Conservation (phyloP, 2,797 vertebrate species). For the Pipistrellus nathusii region DNA sequence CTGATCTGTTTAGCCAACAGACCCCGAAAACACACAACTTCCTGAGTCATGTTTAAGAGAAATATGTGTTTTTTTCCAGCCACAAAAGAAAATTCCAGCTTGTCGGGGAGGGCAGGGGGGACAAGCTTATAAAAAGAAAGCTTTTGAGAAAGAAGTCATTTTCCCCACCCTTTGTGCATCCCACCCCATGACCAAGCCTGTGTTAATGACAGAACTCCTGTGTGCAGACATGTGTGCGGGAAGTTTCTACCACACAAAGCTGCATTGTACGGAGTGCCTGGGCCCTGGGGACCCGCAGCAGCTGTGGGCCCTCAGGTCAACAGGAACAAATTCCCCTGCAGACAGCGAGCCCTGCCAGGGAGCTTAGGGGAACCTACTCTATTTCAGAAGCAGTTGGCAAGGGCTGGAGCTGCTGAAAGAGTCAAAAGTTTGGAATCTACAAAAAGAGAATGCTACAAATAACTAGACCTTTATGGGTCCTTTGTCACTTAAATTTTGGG, state of each 20-base stretch:
- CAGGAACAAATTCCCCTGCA: constrained; percentile 29
- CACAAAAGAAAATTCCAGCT: constrained; percentile 63
- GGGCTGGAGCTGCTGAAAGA: not conserved
- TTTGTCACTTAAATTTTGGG: not conserved
- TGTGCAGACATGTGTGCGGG: constrained; percentile 18
- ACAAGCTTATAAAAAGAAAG: constrained; percentile 56
- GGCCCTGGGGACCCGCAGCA: not conserved
- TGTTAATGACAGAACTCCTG: constrained; percentile 60
- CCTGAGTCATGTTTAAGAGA: constrained; percentile 32
- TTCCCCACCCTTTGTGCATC: constrained; percentile 33
- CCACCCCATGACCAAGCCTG: not conserved
- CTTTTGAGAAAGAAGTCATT: constrained; percentile 54
- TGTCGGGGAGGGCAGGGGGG: not conserved
- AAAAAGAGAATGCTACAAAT: constrained; percentile 7
- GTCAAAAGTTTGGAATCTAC: not conserved
- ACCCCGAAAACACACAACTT: constrained; percentile 6
- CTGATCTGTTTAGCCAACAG: constrained; percentile 17
- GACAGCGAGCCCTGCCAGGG: not conserved
- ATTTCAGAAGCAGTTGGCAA: not conserved
- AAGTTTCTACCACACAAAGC: constrained; percentile 35
- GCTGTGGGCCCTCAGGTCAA: constrained; percentile 73
- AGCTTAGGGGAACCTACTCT: not conserved
- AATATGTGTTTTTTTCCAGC: constrained; percentile 7
- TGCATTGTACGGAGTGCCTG: constrained; percentile 51
- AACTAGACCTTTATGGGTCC: not conserved